Conservation (phyloP, 2,113 vertebrate species). For the Dinomys branickii region DNA sequence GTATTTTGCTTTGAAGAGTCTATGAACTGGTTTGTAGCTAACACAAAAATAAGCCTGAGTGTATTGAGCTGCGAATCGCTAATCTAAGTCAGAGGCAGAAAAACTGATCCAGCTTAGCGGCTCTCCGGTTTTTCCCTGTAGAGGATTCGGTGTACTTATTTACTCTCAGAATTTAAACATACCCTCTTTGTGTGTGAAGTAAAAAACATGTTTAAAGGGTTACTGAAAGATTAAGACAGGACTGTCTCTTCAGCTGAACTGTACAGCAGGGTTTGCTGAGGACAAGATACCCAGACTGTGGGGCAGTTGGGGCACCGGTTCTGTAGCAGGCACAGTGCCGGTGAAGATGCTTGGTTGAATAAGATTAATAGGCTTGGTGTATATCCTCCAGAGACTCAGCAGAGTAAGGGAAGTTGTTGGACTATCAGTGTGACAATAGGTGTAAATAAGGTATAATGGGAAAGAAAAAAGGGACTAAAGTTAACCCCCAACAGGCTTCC, state of each 20-base stretch:
- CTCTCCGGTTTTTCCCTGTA: constrained; percentile 3
- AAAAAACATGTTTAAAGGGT: neutral
- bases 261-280: neutral
- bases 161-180: constrained; percentile 42
- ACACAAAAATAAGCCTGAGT: constrained; percentile 20
- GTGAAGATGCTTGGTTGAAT: neutral
- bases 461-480: neutral
- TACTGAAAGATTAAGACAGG: neutral
- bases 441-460: neutral
- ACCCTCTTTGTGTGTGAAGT: neutral
- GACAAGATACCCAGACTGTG: neutral
- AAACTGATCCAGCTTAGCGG: constrained; percentile 57
- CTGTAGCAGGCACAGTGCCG: neutral
- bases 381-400: neutral
- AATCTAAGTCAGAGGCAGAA: constrained; percentile 43
- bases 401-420: neutral
- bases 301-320: neutral
- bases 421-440: neutral
- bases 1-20: constrained; percentile 61
- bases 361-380: neutral
- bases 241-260: neutral
- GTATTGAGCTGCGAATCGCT: constrained; percentile 40
- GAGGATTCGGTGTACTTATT: constrained; percentile 9
- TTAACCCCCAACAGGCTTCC: neutral
- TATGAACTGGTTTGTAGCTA: constrained; percentile 48